Percentiles rank a stretch among this genome's conserved stretches.
Evolutionary conservation across 2,888 invertebrate genomes (phyloP).

Genomic region (Sarcophaga variegata): DNA sequence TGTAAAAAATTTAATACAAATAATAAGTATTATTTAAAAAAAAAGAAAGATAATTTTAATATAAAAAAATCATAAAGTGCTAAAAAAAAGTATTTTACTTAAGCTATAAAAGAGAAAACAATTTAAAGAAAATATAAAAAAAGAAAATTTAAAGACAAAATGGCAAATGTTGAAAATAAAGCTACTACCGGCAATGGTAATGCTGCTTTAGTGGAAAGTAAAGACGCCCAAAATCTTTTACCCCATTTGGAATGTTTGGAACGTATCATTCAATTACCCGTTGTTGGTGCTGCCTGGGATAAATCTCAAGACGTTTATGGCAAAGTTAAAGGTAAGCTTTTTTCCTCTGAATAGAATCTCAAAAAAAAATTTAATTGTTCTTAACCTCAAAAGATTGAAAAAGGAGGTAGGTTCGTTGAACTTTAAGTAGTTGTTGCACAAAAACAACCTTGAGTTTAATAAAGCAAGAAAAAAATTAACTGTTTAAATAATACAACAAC

Average conservation of each 20-base stretch:
- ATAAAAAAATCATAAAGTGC: slow-evolving; percentile 49
- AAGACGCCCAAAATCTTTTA: slow-evolving; percentile 80
- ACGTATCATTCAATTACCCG: slow-evolving; percentile 83
- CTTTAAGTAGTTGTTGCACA: slow-evolving; percentile 12
- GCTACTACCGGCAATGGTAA: slow-evolving; percentile 73
- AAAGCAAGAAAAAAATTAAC: slow-evolving; percentile 14
- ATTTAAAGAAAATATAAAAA: not conserved
- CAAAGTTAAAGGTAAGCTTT: slow-evolving; percentile 83
- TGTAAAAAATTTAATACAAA: slow-evolving; percentile 1
- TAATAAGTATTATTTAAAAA: slow-evolving; percentile 3
- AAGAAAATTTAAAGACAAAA: slow-evolving; percentile 70
- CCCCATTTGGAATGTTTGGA: slow-evolving; percentile 84
- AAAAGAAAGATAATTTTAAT: not conserved
- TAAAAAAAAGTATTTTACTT: slow-evolving; percentile 5
- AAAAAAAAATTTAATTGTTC: not conserved
- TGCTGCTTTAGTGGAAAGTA: slow-evolving; percentile 71
- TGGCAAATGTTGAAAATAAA: slow-evolving; percentile 75
- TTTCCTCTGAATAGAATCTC: too few relatives aligned
- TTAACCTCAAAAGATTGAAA: slow-evolving; percentile 15
- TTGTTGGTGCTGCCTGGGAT: slow-evolving; percentile 84
- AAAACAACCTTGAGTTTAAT: slow-evolving; percentile 5
- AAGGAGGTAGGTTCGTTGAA: slow-evolving; percentile 32
- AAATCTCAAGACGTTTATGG: slow-evolving; percentile 84
- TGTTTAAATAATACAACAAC: slow-evolving; percentile 34
- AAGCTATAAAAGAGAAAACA: slow-evolving; percentile 26